Evolutionary conservation across 2,888 invertebrate species (phyloP).

Genomic region (Lamellibrachia columna): DNA sequence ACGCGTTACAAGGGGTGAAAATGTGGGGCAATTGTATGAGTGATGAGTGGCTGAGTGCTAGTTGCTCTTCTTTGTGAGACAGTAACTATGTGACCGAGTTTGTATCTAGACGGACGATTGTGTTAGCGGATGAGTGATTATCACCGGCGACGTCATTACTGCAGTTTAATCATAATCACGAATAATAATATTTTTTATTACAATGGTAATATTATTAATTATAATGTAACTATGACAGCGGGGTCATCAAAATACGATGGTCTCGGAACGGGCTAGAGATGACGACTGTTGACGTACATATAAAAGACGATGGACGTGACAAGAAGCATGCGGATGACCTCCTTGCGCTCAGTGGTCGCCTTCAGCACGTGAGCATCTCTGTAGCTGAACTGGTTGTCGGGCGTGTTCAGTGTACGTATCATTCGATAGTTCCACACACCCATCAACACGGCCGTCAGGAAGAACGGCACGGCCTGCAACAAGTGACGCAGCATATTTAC

Average conservation of each 20-base stretch:
- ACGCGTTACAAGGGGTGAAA: not conserved
- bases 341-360: not conserved
- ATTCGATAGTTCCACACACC: not conserved
- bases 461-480: constrained; percentile 13
- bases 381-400: not conserved
- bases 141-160: too few relatives aligned
- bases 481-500: not conserved
- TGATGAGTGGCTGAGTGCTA: too few relatives aligned
- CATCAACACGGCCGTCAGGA: not conserved
- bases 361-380: not conserved
- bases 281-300: not conserved
- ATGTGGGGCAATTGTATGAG: too few relatives aligned
- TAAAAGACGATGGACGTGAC: constrained; percentile 21
- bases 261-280: not conserved
- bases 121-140: too few relatives aligned
- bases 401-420: not conserved
- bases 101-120: too few relatives aligned
- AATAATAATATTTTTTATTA: too few relatives aligned
- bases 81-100: too few relatives aligned
- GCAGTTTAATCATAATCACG: too few relatives aligned
- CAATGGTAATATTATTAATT: too few relatives aligned
- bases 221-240: too few relatives aligned
- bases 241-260: not conserved
- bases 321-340: not conserved
- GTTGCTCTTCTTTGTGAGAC: too few relatives aligned